Percentiles rank a stretch among this genome's conserved stretches.
Evolutionary conservation across 2,113 vertebrate genomes (phyloP).

Genomic region (Ceyx melanurus): DNA sequence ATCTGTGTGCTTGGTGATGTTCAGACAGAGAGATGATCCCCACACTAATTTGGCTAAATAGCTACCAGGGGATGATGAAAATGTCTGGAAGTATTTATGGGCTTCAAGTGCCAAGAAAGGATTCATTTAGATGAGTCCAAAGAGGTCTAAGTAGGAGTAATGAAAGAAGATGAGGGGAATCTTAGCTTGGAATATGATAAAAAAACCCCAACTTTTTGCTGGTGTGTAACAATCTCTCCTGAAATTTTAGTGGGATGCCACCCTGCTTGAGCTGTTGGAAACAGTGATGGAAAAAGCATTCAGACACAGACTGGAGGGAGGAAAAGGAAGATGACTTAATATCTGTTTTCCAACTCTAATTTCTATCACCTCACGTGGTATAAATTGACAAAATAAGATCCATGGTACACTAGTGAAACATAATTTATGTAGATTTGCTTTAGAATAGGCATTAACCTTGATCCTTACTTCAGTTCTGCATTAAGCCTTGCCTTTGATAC

Average conservation of each 20-base stretch:
- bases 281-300: not conserved
- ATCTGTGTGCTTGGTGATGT: conserved; percentile 14
- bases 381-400: conserved; percentile 50
- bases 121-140: conserved; percentile 35
- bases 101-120: conserved; percentile 36
- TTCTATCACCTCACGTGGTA: conserved; percentile 18
- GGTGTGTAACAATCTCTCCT: not conserved
- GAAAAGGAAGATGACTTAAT: conserved; percentile 3
- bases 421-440: conserved; percentile 70
- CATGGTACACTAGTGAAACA: not conserved
- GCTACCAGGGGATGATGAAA: conserved; percentile 38
- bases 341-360: conserved; percentile 4
- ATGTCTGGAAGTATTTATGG: conserved; percentile 46
- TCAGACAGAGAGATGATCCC: conserved; percentile 52
- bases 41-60: conserved; percentile 53
- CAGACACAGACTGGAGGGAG: not conserved
- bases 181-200: not conserved
- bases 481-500: conserved; percentile 71
- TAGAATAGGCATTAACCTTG: conserved; percentile 64
- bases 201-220: not conserved
- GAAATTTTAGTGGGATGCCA: not conserved
- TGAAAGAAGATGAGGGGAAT: conserved; percentile 32
- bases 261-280: not conserved
- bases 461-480: conserved; percentile 52
- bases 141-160: conserved; percentile 41